Percentiles rank a stretch among this genome's conserved stretches.
Evolutionary conservation across 2,113 vertebrate genomes (phyloP).

Genomic region (Epinephelus moara): DNA sequence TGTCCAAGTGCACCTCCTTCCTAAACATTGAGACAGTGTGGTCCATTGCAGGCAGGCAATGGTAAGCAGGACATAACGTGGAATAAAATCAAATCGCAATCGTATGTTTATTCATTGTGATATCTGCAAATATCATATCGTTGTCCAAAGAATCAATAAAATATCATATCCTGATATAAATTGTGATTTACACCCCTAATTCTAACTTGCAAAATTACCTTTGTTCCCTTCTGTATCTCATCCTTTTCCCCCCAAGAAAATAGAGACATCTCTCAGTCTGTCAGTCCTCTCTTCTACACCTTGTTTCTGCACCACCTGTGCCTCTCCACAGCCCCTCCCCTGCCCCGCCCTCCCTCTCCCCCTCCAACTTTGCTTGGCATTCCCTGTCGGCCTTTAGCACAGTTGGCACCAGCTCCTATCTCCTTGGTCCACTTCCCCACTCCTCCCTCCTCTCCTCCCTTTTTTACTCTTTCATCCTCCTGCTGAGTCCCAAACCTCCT

Average conservation of each 20-base stretch:
- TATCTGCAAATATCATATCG: too few relatives aligned
- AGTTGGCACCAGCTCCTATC: constrained; percentile 58
- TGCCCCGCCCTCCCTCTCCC: constrained; percentile 28
- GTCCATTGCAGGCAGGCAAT: too few relatives aligned
- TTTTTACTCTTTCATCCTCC: constrained; percentile 39
- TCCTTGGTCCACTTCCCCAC: constrained; percentile 24
- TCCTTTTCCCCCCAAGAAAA: background rate
- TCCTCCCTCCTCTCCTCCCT: background rate
- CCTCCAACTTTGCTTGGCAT: constrained; percentile 60
- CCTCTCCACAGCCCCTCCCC: constrained; percentile 15
- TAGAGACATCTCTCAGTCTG: background rate
- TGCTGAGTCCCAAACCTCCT: constrained; percentile 25
- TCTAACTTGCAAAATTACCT: background rate
- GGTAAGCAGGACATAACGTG: too few relatives aligned
- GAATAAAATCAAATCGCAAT: too few relatives aligned
- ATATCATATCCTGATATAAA: too few relatives aligned
- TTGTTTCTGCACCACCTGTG: constrained; percentile 2
- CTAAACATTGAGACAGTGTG: too few relatives aligned
- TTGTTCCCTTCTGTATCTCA: background rate
- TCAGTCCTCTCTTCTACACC: background rate
- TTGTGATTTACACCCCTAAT: too few relatives aligned
- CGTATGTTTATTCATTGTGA: too few relatives aligned
- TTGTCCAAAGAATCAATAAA: too few relatives aligned
- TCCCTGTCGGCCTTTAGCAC: constrained; percentile 62
- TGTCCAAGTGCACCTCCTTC: too few relatives aligned